Evolutionary conservation across 2,888 invertebrate species (phyloP).

Genomic region (Yponomeuta evonymella): DNA sequence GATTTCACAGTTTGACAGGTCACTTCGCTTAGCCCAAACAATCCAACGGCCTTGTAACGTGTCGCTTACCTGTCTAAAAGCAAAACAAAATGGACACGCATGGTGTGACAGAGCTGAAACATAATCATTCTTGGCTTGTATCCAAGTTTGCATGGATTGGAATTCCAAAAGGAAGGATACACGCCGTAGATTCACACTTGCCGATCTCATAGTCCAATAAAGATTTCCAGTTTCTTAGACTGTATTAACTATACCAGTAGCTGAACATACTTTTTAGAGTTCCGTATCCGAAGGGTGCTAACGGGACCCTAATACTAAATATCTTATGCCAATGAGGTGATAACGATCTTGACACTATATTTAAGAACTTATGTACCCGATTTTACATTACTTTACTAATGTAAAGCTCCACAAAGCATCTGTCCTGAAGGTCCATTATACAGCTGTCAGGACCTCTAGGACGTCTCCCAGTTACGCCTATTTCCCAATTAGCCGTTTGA

Average conservation of each 20-base stretch:
- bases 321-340: too few relatives aligned
- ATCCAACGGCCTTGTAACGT: not conserved
- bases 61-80: not conserved
- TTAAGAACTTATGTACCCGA: too few relatives aligned
- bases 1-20: not conserved
- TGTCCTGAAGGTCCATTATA: too few relatives aligned
- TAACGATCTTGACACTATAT: too few relatives aligned
- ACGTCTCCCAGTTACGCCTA: too few relatives aligned
- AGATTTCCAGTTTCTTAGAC: not conserved
- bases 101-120: not conserved
- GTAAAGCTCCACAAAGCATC: too few relatives aligned
- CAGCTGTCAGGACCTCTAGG: too few relatives aligned
- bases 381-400: too few relatives aligned
- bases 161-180: not conserved
- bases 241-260: not conserved
- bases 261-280: too few relatives aligned
- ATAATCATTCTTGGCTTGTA: not conserved
- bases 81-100: not conserved
- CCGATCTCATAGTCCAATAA: not conserved
- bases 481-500: too few relatives aligned
- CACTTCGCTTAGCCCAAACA: not conserved
- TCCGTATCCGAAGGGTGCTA: too few relatives aligned
- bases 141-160: not conserved
- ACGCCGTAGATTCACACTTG: not conserved
- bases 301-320: too few relatives aligned